Base-by-base conservation (phyloP, 1,140 invertebrate genomes). In the Tribolium madens region DNA sequence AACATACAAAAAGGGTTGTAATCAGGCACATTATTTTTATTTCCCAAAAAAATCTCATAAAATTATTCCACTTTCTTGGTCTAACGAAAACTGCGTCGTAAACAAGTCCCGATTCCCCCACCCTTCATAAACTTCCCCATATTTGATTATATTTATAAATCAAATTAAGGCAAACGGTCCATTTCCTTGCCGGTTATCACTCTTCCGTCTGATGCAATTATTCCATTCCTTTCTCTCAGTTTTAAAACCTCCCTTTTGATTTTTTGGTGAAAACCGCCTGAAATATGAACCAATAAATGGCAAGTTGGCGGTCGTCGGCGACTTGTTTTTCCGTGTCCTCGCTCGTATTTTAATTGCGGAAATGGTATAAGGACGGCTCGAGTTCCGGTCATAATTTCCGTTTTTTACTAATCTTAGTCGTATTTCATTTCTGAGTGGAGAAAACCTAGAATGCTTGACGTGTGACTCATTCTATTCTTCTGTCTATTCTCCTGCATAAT, bases 121-220 rank as follows among this genome's bases (percentile, higher is more conserved):
- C 52, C 52, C 64, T n/a, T 5, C 12, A 69, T 69, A 14, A 69
- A 42, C 64, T 31, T 14, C 33, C 13, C 14, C 31, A 36, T 69
- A 31, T 46, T 69, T 69, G 64, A 69, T 69, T 36, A 69, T 69
- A 36, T 69, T 69, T 69, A 69, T 69, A 69, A 69, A 69, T 69
- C 64, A 69, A 42, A 69, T 69, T 42, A 69, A 12, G 13, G 4
- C 31, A 42, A 69, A 69, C 18, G 64, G 26, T 69, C 64, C 64
- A 69, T 69, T 69, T 69, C 64, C 64, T 69, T 31, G 64, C 64
- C 15, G 9, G 21, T 46, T 18, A 69, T 69, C 64, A 69, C 13
- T 1, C 64, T 69, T 69, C 64, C 64, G 64, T 69, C 18, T 13
- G 10, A 26, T 13, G 64, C 64, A 69, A 69, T 69, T 69, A 69